These are phyloP conservation scores for Vicugna pacos DNA, from an alignment of 2,113 vertebrate species.

Conservation along the genomic window DNA sequence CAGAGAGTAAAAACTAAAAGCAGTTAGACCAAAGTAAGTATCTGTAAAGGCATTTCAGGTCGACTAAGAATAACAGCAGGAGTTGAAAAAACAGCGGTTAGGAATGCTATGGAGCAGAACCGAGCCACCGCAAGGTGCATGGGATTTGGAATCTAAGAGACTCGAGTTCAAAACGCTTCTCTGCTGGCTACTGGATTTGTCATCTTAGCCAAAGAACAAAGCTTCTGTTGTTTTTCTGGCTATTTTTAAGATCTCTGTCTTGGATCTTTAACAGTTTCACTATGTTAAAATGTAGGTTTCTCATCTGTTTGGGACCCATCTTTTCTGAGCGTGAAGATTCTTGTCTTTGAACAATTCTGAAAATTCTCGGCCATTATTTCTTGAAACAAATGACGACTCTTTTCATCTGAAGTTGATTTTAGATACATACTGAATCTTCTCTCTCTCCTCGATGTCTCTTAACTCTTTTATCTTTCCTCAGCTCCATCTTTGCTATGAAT, in stretches of 20 bases:
- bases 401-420: background rate
- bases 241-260: background rate
- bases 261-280: background rate
- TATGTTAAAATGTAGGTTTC: background rate
- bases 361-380: background rate
- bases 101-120: background rate
- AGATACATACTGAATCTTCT: background rate
- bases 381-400: background rate
- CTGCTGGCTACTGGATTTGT: background rate
- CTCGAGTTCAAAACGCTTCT: background rate
- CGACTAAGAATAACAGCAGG: background rate
- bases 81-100: background rate
- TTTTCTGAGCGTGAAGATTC: background rate
- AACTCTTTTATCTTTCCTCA: background rate
- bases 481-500: background rate
- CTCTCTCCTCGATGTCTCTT: background rate
- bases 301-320: background rate
- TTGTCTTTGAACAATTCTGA: background rate
- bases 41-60: background rate
- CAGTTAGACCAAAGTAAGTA: background rate
- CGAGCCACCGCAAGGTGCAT: fast-evolving
- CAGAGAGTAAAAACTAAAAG: background rate
- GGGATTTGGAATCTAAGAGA: background rate
- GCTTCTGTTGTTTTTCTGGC: background rate
- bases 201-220: background rate